Evolutionary conservation across 2,888 invertebrate species (phyloP), one percentile per base, ranked within the genome.

Genomic region (Clusia tigrina): DNA sequence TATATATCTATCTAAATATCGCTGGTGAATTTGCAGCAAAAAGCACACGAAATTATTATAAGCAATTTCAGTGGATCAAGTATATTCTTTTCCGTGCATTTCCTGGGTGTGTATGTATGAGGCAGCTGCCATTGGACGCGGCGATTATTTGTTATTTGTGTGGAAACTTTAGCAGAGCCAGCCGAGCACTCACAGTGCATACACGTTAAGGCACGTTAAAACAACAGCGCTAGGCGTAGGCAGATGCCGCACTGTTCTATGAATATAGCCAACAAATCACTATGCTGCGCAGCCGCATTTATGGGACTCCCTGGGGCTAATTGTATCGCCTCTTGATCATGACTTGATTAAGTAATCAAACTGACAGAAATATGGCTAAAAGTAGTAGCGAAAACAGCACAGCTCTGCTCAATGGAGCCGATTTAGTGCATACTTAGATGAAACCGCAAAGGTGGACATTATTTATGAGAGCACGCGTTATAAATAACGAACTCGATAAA

Each of bases 341-440:
- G 67, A 63, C 67, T 69, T 73, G 77, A 80, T 80, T 78, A 78
- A 79, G 80, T 74, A 76, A 80, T 79, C 79, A 74, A 71, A 74
- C 67, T 68, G 69, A 62, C 66, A 67, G 67, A 66, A 63, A 67
- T 61, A 66, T 64, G 63, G 67, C 18, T n/a, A n/a, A n/a, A n/a
- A n/a, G n/a, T n/a, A n/a, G n/a, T n/a, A n/a, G n/a, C n/a, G n/a
- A n/a, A n/a, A n/a, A n/a, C n/a, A n/a, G n/a, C n/a, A n/a, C n/a
- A n/a, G n/a, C n/a, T n/a, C n/a, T n/a, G n/a, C n/a, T n/a, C n/a
- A n/a, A n/a, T n/a, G n/a, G n/a, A n/a, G n/a, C n/a, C n/a, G n/a
- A n/a, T n/a, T 32, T 12, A 32, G 12, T 32, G 12, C 12, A 32
- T 32, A 32, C 12, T 32, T 5, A 32, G 32, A 32, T 12, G 32